A percentile compares a stretch with the other conserved stretches of the same genome.
phyloP scores from a whole-genome alignment of 2,888 invertebrate species.

The Spisula solida region DNA sequence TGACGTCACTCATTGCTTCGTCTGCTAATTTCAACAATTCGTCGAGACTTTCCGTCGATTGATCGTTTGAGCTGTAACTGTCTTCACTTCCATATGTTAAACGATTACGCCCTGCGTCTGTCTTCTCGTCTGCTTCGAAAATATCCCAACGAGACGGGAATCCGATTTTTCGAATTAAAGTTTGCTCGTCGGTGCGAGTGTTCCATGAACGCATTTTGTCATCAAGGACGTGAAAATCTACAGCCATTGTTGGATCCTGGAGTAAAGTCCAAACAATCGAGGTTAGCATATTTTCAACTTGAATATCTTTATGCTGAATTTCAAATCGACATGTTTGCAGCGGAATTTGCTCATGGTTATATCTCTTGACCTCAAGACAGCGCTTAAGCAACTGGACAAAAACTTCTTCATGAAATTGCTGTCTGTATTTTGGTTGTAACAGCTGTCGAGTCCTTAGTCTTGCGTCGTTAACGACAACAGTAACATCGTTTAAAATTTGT shows the following conservation, averaged over 20 bases:
- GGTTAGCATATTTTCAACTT: constrained; percentile 9
- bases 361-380: background rate
- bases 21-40: background rate
- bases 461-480: background rate
- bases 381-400: background rate
- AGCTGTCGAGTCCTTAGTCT: background rate
- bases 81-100: background rate
- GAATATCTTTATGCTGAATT: background rate
- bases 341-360: background rate
- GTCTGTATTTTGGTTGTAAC: background rate
- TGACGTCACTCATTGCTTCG: no score
- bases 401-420: background rate
- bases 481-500: background rate
- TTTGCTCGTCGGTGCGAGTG: constrained; percentile 33
- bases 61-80: background rate
- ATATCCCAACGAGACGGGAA: constrained; percentile 23
- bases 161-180: constrained; percentile 31
- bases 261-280: constrained; percentile 30
- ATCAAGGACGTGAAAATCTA: background rate
- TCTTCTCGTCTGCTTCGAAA: background rate
- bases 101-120: background rate
- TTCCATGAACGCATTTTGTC: constrained; percentile 34
- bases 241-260: background rate
- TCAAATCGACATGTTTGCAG: background rate
- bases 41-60: background rate